These are phyloP conservation scores for Zootoca vivipara DNA, from an alignment of 2,113 vertebrate genomes.

Conservation along the genomic window DNA sequence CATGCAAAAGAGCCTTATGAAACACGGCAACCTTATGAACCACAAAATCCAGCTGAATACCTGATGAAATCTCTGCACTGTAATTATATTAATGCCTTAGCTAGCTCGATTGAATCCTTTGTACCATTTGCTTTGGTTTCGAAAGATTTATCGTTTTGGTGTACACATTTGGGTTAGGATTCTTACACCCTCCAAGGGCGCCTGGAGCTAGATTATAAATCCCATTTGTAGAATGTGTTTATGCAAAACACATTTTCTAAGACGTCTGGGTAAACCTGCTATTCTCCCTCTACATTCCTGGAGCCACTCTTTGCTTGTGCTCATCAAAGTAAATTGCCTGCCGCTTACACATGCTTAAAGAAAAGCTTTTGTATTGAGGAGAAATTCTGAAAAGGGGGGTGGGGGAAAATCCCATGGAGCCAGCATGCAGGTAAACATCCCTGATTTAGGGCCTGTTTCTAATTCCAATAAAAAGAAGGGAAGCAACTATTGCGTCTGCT, in stretches of 20 bases:
- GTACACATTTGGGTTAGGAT: slow-evolving; percentile 8
- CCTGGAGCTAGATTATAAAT: neutral
- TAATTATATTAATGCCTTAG: neutral
- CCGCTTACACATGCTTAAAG: neutral
- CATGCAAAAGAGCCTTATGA: slow-evolving; percentile 29
- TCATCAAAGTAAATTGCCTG: neutral
- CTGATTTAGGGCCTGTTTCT: neutral
- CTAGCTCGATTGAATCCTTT: slow-evolving; percentile 7
- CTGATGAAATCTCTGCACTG: slow-evolving; percentile 3
- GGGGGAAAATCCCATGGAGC: neutral
- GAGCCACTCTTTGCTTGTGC: neutral
- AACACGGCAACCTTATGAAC: slow-evolving; percentile 21
- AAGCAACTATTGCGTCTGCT: neutral
- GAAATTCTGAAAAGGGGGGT: neutral
- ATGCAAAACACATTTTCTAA: neutral
- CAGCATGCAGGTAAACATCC: neutral
- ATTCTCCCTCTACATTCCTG: neutral
- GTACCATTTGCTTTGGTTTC: slow-evolving; percentile 4
- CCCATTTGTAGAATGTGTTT: slow-evolving; percentile 10
- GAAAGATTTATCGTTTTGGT: slow-evolving; percentile 1
- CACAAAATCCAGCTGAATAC: slow-evolving; percentile 9
- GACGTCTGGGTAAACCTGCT: neutral
- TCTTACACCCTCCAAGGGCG: neutral
- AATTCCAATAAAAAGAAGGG: neutral
- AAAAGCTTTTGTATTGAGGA: neutral